These are phyloP conservation scores for Eubucco bourcierii DNA, from an alignment of 2,113 vertebrate species.

Conservation along the genomic window DNA sequence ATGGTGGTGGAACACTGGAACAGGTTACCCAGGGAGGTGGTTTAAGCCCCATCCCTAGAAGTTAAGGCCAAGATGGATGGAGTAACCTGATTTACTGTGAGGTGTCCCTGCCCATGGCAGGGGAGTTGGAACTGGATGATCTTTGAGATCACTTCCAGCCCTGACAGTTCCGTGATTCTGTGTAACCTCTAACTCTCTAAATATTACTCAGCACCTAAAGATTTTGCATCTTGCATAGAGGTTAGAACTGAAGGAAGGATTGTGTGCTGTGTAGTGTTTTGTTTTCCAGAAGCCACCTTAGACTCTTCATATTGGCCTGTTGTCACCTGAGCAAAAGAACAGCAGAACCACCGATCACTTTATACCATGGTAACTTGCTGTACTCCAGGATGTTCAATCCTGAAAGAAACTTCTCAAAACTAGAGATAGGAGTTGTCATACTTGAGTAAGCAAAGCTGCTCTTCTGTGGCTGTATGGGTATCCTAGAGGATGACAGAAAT, in stretches of 20 bases:
- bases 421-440: neutral
- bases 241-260: neutral
- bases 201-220: neutral
- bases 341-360: neutral
- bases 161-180: too few relatives aligned
- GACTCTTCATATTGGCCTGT: neutral
- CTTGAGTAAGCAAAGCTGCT: neutral
- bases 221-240: neutral
- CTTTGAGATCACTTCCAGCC: too few relatives aligned
- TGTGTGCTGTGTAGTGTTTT: neutral
- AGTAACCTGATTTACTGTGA: too few relatives aligned
- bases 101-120: too few relatives aligned
- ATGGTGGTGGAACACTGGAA: too few relatives aligned
- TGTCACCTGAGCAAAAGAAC: neutral
- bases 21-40: too few relatives aligned
- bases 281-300: neutral
- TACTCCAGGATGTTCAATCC: neutral
- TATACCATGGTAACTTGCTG: fast-evolving
- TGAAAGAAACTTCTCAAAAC: neutral
- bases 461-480: neutral
- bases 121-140: too few relatives aligned
- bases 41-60: too few relatives aligned
- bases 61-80: too few relatives aligned
- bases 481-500: neutral
- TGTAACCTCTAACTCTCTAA: neutral